A percentile compares a stretch with the other conserved stretches of the same genome.
phyloP scores from a whole-genome alignment of 64 coral and sea anemone species.

The Acropora yongei region DNA sequence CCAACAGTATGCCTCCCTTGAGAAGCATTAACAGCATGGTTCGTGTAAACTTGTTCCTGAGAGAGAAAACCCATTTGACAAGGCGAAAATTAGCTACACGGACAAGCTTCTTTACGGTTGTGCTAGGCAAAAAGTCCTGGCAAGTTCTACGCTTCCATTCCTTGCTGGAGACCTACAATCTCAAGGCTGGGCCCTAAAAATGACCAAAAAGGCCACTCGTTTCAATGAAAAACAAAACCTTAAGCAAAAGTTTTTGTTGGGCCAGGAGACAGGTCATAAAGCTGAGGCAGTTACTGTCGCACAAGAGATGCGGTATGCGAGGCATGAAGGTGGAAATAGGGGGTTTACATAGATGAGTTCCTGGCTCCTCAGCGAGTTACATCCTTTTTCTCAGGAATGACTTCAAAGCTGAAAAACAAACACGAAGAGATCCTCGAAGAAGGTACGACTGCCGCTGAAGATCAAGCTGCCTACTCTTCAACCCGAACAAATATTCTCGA shows the following conservation, averaged over 20 bases:
- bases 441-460: conserved; percentile 17
- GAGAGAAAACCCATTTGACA: conserved; percentile 51
- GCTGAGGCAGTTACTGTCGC: conserved; percentile 11
- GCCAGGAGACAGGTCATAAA: conserved; percentile 50
- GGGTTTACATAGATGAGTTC: conserved; percentile 33
- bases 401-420: conserved; percentile 2
- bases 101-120: conserved; percentile 40
- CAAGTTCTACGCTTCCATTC: no score
- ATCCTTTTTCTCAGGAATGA: conserved; percentile 26
- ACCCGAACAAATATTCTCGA: conserved; percentile 33
- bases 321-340: background rate
- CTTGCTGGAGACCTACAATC: background rate
- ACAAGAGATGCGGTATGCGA: conserved; percentile 46
- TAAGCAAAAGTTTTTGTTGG: background rate
- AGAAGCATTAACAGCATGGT: background rate
- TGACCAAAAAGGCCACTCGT: conserved; percentile 47
- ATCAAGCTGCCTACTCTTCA: background rate
- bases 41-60: conserved; percentile 49
- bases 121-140: conserved; percentile 13
- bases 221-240: conserved; percentile 57
- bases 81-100: conserved; percentile 52
- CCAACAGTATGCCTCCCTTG: no score
- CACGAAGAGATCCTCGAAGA: background rate
- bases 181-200: conserved; percentile 60
- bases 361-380: conserved; percentile 1